phyloP scores from a whole-genome alignment of 2,888 invertebrate genomes.

The Cryptophagus acutangulus region DNA sequence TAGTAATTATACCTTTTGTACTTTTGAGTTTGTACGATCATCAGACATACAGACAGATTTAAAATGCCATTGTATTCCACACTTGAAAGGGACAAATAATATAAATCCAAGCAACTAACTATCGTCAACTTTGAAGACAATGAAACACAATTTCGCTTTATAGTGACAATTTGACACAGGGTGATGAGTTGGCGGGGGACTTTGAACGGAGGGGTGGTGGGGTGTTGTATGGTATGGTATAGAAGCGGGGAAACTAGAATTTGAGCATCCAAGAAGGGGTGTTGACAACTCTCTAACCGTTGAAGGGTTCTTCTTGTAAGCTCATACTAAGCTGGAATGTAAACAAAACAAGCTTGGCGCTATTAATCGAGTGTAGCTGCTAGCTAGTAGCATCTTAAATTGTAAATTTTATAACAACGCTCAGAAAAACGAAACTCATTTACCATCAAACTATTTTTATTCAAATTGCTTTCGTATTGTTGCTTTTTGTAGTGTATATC shows the following conservation, averaged over 20 bases:
- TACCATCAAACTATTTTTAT: too few relatives aligned
- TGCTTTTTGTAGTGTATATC: too few relatives aligned
- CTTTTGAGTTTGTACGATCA: too few relatives aligned
- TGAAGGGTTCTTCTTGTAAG: conserved; percentile 25
- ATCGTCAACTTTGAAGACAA: conserved; percentile 24
- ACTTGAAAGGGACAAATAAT: conserved; percentile 15
- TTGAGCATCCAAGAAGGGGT: conserved; percentile 15
- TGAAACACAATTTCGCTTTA: conserved; percentile 27
- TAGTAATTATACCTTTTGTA: too few relatives aligned
- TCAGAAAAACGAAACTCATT: too few relatives aligned
- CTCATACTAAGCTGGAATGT: conserved; percentile 24
- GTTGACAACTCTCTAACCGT: conserved; percentile 18
- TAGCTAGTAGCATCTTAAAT: conserved; percentile 20
- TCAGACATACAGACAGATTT: conserved; percentile 13
- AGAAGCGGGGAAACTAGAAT: too few relatives aligned
- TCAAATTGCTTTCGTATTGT: too few relatives aligned
- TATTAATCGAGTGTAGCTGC: conserved; percentile 11
- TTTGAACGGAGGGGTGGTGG: too few relatives aligned
- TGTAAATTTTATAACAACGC: too few relatives aligned
- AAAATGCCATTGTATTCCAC: conserved; percentile 16
- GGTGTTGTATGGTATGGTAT: too few relatives aligned
- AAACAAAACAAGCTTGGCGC: conserved; percentile 10
- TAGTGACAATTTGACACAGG: conserved; percentile 24
- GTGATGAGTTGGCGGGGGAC: conserved; percentile 19
- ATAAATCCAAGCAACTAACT: conserved; percentile 20